These are phyloP conservation scores for Tetrao urogallus DNA, from an alignment of 2,113 vertebrate species.

Conservation along the genomic window DNA sequence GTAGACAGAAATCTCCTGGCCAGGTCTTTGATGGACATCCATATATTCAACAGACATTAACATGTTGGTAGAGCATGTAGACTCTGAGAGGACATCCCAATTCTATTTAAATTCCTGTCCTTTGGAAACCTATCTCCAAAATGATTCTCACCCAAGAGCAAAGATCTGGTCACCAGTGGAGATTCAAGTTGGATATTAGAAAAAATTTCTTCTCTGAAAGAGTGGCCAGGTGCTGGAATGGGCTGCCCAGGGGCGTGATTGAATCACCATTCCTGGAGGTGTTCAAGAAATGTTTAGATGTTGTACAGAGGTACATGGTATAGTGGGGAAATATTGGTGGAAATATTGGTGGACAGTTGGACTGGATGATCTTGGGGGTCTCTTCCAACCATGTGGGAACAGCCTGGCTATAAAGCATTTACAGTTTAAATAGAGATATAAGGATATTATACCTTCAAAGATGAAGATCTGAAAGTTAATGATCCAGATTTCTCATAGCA, in stretches of 20 bases:
- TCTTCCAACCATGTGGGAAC: not conserved
- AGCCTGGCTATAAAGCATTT: not conserved
- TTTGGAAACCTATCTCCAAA: not conserved
- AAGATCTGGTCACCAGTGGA: no score
- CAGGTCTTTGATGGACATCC: not conserved
- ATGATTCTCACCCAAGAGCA: not conserved
- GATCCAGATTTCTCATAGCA: not conserved
- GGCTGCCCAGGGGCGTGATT: no score
- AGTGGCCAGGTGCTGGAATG: no score
- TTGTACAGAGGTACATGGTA: no score
- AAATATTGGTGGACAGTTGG: no score
- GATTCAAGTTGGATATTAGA: no score
- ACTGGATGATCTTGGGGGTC: no score
- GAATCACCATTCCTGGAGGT: no score
- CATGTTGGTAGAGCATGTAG: not conserved
- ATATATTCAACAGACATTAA: not conserved
- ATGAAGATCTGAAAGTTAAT: not conserved
- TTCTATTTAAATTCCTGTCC: not conserved
- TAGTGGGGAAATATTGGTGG: no score
- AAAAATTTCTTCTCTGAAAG: no score
- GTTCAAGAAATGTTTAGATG: no score
- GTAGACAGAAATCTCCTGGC: not conserved
- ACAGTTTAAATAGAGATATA: not conserved
- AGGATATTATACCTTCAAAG: not conserved
- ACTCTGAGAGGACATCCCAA: not conserved